phyloP scores from a whole-genome alignment of 2,888 invertebrate species.

The Parascotia fuliginaria region DNA sequence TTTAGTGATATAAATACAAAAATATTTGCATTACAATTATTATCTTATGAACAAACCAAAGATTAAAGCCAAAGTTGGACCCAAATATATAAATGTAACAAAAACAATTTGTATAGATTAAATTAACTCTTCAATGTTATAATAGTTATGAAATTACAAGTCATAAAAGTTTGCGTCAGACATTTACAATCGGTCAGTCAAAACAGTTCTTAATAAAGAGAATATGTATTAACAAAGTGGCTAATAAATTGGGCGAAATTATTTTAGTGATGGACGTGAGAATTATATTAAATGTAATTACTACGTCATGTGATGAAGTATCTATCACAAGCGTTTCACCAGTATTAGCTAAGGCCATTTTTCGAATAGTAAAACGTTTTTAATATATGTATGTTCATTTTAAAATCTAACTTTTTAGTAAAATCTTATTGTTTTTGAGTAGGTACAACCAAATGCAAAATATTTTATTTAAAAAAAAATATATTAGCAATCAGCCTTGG shows the following conservation, averaged over 20 bases:
- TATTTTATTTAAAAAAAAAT: too few relatives aligned
- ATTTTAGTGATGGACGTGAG: constrained; percentile 48
- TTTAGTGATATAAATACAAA: too few relatives aligned
- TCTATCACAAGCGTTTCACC: constrained; percentile 23
- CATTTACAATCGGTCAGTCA: constrained; percentile 31
- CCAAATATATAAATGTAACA: constrained; percentile 1
- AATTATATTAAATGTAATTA: constrained; percentile 34
- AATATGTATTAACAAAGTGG: constrained; percentile 25
- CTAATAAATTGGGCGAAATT: constrained; percentile 44
- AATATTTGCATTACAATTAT: too few relatives aligned
- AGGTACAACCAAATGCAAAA: too few relatives aligned
- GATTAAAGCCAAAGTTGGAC: too few relatives aligned
- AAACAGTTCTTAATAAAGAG: constrained; percentile 34
- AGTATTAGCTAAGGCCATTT: constrained; percentile 22
- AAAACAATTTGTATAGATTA: constrained; percentile 2
- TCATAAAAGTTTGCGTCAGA: constrained; percentile 27
- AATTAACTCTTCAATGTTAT: too few relatives aligned
- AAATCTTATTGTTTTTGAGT: too few relatives aligned
- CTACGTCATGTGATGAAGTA: constrained; percentile 33
- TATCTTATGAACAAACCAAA: too few relatives aligned
- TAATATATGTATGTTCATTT: too few relatives aligned
- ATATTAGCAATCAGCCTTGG: too few relatives aligned
- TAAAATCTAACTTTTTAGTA: too few relatives aligned
- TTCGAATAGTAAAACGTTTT: too few relatives aligned
- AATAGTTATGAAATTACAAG: constrained; percentile 29